phyloP scores from a whole-genome alignment of 2,888 invertebrate species.

The Cosmia pyralina region DNA sequence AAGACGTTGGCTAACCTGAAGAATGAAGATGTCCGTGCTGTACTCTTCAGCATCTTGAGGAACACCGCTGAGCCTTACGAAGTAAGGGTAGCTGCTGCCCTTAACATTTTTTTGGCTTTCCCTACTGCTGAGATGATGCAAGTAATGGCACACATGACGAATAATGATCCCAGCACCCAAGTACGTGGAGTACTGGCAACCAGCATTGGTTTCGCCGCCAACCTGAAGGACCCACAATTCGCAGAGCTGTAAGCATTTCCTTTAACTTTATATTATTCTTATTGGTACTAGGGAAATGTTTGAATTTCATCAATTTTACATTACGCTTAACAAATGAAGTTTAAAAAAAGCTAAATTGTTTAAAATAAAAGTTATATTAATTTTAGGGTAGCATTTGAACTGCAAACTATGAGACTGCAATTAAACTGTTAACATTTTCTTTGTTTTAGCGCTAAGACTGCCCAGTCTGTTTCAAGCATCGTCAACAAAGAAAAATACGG shows the following conservation, averaged over 20 bases:
- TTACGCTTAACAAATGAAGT: background rate
- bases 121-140: conserved; percentile 92
- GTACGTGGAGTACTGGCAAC: conserved; percentile 92
- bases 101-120: conserved; percentile 90
- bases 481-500: conserved; percentile 85
- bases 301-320: background rate
- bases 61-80: conserved; percentile 92
- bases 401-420: background rate
- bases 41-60: conserved; percentile 92
- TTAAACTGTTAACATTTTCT: background rate
- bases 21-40: conserved; percentile 89
- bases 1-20: conserved; percentile 85
- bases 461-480: conserved; percentile 83
- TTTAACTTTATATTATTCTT: background rate
- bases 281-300: background rate
- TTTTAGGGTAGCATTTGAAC: background rate
- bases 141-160: conserved; percentile 92
- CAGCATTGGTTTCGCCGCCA: conserved; percentile 89
- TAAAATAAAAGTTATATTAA: background rate
- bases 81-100: conserved; percentile 92
- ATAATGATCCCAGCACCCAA: conserved; percentile 91
- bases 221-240: conserved; percentile 81
- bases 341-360: background rate
- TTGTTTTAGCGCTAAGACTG: conserved; percentile 81
- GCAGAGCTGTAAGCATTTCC: conserved; percentile 86